A percentile compares a stretch with the other conserved stretches of the same genome.
Conservation (phyloP, 2,113 vertebrate species). For the Leptobrachium leishanense region DNA sequence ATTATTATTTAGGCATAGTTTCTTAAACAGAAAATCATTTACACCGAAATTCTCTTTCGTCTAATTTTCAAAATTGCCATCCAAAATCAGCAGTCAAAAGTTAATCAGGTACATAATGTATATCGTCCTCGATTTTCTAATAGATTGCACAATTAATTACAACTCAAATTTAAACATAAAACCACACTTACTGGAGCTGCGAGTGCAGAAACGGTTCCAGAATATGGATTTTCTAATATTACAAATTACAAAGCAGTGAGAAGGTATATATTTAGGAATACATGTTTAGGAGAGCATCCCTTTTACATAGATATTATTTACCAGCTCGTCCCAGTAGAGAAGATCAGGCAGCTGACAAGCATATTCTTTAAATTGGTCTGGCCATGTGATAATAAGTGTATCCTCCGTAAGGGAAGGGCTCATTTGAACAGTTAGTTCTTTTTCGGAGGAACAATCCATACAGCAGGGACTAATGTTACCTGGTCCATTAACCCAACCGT, state of each 20-base stretch:
- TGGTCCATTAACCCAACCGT: no score
- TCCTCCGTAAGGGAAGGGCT: no score
- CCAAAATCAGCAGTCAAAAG: conserved; percentile 16
- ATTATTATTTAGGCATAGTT: not conserved
- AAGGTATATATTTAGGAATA: not conserved
- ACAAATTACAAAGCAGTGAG: not conserved
- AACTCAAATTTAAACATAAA: conserved; percentile 25
- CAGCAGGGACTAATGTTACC: no score
- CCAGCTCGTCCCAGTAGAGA: no score
- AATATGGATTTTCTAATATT: not conserved
- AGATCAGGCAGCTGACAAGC: no score
- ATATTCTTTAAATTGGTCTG: no score
- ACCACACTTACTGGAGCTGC: not conserved
- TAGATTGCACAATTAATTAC: conserved; percentile 23
- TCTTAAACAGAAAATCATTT: not conserved
- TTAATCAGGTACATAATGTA: conserved; percentile 14
- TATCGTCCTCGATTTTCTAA: conserved; percentile 15
- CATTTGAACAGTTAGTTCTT: no score
- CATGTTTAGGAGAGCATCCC: not conserved
- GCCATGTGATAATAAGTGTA: no score
- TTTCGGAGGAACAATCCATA: no score
- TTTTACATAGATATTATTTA: no score
- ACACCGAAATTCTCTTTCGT: not conserved
- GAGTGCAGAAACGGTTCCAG: not conserved
- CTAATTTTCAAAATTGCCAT: conserved; percentile 14